These are phyloP conservation scores for Bovichtus diacanthus DNA, from an alignment of 2,797 vertebrate genomes.

Conservation along the genomic window DNA sequence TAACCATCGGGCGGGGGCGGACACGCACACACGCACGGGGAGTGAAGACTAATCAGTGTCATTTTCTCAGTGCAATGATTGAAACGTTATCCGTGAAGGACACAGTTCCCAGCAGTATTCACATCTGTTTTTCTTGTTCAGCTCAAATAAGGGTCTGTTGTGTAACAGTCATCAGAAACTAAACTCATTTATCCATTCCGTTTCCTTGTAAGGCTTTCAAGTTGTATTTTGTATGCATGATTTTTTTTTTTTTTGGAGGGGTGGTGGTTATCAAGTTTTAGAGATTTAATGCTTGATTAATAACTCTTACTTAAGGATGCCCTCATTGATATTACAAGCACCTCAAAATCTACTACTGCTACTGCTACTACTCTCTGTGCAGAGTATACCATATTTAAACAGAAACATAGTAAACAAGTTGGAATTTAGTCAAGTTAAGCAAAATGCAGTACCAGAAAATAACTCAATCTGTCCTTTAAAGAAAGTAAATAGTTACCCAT, in stretches of 20 bases:
- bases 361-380: neutral
- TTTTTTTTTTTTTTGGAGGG: neutral
- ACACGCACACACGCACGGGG: neutral
- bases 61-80: constrained; percentile 39
- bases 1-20: too few species aligned
- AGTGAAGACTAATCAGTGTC: constrained; percentile 47
- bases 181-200: constrained; percentile 40
- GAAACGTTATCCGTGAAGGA: constrained; percentile 29
- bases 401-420: neutral
- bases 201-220: constrained; percentile 31
- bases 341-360: constrained; percentile 5
- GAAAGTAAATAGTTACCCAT: constrained; percentile 23
- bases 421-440: constrained; percentile 5
- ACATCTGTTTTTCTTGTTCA: constrained; percentile 17
- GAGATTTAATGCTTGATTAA: constrained; percentile 34
- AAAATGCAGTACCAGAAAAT: constrained; percentile 20
- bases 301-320: constrained; percentile 37
- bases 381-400: constrained; percentile 5
- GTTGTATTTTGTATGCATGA: constrained; percentile 26
- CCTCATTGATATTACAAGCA: constrained; percentile 23
- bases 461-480: constrained; percentile 20
- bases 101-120: constrained; percentile 8
- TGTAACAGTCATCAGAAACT: neutral
- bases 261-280: neutral
- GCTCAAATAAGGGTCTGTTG: constrained; percentile 6